Evolutionary conservation across 2,113 vertebrate species (phyloP).

Genomic region (Gnathonemus longibarbis): DNA sequence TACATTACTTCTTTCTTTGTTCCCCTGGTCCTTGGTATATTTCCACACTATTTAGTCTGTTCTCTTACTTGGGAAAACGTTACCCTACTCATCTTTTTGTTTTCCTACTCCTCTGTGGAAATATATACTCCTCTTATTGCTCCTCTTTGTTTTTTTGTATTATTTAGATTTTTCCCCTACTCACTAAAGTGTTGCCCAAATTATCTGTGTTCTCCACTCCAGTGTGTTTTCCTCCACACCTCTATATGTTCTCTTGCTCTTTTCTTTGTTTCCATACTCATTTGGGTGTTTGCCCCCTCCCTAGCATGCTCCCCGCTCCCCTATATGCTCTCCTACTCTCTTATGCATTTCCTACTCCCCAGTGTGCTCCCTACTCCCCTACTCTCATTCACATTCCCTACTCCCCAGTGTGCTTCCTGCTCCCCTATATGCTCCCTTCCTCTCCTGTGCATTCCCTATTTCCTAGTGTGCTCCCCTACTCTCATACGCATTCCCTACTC

Average conservation of each 20-base stretch:
- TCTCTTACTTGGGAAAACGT: neutral
- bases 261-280: neutral
- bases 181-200: neutral
- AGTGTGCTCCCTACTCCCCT: neutral
- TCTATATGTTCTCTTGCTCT: slow-evolving; percentile 4
- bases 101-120: neutral
- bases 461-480: neutral
- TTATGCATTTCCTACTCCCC: neutral
- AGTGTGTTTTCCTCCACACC: neutral
- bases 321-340: neutral
- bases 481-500: neutral
- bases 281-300: neutral
- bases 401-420: neutral
- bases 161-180: neutral
- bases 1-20: neutral
- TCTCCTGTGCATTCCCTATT: neutral
- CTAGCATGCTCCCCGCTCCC: neutral
- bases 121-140: neutral
- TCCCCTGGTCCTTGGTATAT: neutral
- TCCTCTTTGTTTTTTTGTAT: neutral
- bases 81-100: neutral
- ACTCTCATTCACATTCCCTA: neutral
- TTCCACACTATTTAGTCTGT: neutral
- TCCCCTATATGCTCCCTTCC: neutral
- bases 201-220: neutral